phyloP scores from a whole-genome alignment of 2,888 invertebrate species.

The Helicoverpa assulta region DNA sequence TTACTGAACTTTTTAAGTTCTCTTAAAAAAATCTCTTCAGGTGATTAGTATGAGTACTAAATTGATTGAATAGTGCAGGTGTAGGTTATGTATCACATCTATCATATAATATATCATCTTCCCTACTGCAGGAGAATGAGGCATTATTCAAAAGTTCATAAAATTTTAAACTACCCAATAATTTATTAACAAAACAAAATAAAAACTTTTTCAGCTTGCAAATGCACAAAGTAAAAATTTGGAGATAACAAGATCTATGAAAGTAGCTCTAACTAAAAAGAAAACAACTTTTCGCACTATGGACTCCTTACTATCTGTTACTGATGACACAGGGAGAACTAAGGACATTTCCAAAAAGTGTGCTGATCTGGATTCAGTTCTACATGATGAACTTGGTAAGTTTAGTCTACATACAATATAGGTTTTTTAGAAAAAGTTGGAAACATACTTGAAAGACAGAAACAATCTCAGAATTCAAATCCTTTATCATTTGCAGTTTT shows the following conservation, averaged over 20 bases:
- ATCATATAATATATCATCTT: too few species aligned
- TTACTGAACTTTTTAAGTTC: too few species aligned
- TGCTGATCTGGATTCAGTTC: constrained; percentile 93
- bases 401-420: constrained; percentile 7
- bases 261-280: constrained; percentile 89
- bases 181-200: neutral
- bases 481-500: too few species aligned
- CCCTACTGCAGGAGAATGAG: too few species aligned
- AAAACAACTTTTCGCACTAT: constrained; percentile 91
- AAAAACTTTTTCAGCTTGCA: constrained; percentile 86
- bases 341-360: constrained; percentile 92
- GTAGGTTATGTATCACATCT: too few species aligned
- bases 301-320: constrained; percentile 91
- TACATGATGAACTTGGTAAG: constrained; percentile 91
- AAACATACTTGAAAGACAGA: too few species aligned
- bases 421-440: neutral
- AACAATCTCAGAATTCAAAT: too few species aligned
- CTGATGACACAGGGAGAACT: constrained; percentile 82
- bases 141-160: too few species aligned
- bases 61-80: neutral
- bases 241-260: constrained; percentile 92
- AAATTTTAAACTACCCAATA: too few species aligned
- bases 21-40: neutral
- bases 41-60: constrained; percentile 39
- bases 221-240: constrained; percentile 90